phyloP scores from a whole-genome alignment of 2,113 vertebrate genomes.

The Chaenogobius annularis region DNA sequence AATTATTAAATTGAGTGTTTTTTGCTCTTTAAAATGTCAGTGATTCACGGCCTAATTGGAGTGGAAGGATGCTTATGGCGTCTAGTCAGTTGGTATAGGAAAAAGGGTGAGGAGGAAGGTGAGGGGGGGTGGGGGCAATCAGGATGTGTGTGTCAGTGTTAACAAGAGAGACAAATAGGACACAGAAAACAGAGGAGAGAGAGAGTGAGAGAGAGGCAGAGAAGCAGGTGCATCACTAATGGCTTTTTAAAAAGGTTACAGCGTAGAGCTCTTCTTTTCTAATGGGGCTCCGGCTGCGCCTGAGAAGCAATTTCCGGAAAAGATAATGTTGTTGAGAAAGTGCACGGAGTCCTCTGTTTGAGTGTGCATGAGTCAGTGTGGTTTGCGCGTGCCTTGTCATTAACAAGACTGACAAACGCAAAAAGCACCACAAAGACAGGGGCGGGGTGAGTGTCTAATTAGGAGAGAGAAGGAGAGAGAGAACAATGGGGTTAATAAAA shows the following conservation, averaged over 20 bases:
- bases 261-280: constrained; percentile 75
- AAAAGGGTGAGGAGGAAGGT: constrained; percentile 22
- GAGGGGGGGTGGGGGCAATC: constrained; percentile 45
- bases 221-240: constrained; percentile 76
- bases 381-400: constrained; percentile 41
- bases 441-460: constrained; percentile 35
- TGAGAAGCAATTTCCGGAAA: constrained; percentile 79
- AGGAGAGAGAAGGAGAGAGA: constrained; percentile 6
- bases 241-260: constrained; percentile 83
- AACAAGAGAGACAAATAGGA: constrained; percentile 71
- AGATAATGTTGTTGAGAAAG: constrained; percentile 74
- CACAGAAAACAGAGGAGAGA: constrained; percentile 34
- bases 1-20: constrained; percentile 55
- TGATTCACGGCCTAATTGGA: constrained; percentile 59
- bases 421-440: constrained; percentile 53
- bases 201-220: constrained; percentile 28
- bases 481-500: background rate
- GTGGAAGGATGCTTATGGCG: constrained; percentile 49
- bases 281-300: constrained; percentile 77
- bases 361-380: constrained; percentile 28
- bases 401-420: constrained; percentile 64
- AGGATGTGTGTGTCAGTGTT: constrained; percentile 58
- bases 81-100: constrained; percentile 49
- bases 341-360: constrained; percentile 48
- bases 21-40: constrained; percentile 57